Base-by-base conservation (phyloP, 1,140 invertebrate species). In the Caenorhabditis latens region DNA sequence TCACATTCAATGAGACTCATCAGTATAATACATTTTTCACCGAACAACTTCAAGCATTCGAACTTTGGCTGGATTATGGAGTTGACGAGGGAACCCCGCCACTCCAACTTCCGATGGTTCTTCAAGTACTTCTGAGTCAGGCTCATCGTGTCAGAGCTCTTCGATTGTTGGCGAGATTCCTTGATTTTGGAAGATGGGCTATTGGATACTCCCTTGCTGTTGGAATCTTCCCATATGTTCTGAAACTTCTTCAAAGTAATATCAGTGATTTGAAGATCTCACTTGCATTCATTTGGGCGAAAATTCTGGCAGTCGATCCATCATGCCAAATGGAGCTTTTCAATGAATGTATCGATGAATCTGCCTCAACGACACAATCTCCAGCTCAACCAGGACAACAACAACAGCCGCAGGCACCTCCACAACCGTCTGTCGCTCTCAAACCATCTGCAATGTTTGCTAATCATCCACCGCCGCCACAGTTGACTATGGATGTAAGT, bases 281-380 rank as follows among this genome's bases (percentile, higher is more conserved):
- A 55, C 94, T 99, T 79, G 97, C 99, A 46, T 99, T 98, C 92
- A 99, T 99, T 89, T 99, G 98, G 98, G 97, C 98, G 8, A 99
- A 99, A 94, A 99, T 99, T 90, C 94, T 99, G 71, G 97, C 97
- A 85, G 97, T 99, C 14, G 98, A 99, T 93, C 91, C 92, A 16
- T 84, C 83, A 13, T 99, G 97, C 92, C 97, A 99, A 94, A 95
- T 95, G 87, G 98, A 99, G 93, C 94, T 99, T 88, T 96, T 99
- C 13, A 95, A 98, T 90, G 98, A 99, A 86, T 96, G 95, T 93
- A 96, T 96, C 50, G 86, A 88, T 32, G 86, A 88, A 57, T 48
- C 71, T 46, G 21, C 75, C 8, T 13, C 50, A 40, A 53, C 8
- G 8, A 83, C 21, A 13, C 86, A 79, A 24, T 32, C 71, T 53